Evolutionary conservation across 2,888 invertebrate genomes (phyloP).

Genomic region (Sphinx pinastri): DNA sequence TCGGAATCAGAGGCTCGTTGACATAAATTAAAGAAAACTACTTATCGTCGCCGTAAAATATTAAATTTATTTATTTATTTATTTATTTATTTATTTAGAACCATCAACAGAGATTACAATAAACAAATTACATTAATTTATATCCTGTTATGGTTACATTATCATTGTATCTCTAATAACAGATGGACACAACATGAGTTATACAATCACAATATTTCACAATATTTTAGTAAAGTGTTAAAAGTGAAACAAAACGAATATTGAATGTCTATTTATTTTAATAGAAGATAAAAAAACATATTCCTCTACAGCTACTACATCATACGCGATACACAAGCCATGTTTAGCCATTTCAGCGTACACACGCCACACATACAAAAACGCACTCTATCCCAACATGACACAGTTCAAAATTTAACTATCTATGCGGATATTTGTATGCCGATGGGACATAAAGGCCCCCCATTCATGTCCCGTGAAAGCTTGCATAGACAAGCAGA

Average conservation of each 20-base stretch:
- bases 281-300: neutral
- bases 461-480: constrained; percentile 72
- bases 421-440: constrained; percentile 45
- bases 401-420: constrained; percentile 22
- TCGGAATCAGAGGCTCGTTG: no score
- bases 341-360: constrained; percentile 69
- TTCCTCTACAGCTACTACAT: constrained; percentile 4
- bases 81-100: no score
- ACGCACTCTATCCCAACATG: neutral
- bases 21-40: neutral
- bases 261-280: neutral
- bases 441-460: constrained; percentile 68
- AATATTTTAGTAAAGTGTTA: no score
- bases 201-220: no score
- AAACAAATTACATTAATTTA: no score
- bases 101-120: no score
- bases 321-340: constrained; percentile 63
- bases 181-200: no score
- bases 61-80: no score
- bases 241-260: no score
- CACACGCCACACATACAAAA: constrained; percentile 16
- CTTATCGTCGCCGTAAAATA: neutral
- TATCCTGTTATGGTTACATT: no score
- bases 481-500: constrained; percentile 72
- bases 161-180: no score